Conservation (phyloP, 2,797 vertebrate genomes). For the Rhodeus uyekii region DNA sequence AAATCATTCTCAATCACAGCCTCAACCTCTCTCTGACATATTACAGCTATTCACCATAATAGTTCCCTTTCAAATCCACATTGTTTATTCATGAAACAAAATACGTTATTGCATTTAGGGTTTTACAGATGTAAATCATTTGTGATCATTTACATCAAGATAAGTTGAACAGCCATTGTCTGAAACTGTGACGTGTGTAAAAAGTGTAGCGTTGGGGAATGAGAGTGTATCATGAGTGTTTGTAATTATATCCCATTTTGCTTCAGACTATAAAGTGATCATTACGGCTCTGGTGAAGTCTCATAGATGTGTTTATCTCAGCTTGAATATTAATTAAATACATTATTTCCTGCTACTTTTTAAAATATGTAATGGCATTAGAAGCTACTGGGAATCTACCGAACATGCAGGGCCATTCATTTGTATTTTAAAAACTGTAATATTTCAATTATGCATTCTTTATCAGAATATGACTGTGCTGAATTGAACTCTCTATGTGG, state of each 20-base stretch:
- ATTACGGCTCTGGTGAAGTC: slow-evolving; percentile 64
- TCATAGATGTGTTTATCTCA: slow-evolving; percentile 75
- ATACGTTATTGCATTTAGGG: slow-evolving; percentile 35
- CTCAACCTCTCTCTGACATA: slow-evolving; percentile 37
- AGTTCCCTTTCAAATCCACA: slow-evolving; percentile 34
- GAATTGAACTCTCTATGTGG: slow-evolving; percentile 71
- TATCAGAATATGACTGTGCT: slow-evolving; percentile 76
- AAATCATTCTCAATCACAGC: slow-evolving; percentile 16
- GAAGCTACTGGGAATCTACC: slow-evolving; percentile 54
- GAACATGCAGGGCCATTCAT: slow-evolving; percentile 65
- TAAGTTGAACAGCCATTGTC: slow-evolving; percentile 15
- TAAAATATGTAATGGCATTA: slow-evolving; percentile 71
- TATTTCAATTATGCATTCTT: slow-evolving; percentile 80
- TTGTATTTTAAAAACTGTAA: slow-evolving; percentile 73
- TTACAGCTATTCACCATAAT: slow-evolving; percentile 36
- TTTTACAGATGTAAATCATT: slow-evolving; percentile 47
- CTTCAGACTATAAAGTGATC: slow-evolving; percentile 45
- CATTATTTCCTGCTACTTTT: slow-evolving; percentile 73
- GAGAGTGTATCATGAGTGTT: slow-evolving; percentile 40
- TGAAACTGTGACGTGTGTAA: neutral
- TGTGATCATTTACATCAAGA: slow-evolving; percentile 34
- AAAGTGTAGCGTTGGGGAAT: slow-evolving; percentile 25
- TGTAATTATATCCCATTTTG: slow-evolving; percentile 51
- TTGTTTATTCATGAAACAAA: slow-evolving; percentile 53
- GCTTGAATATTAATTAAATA: slow-evolving; percentile 78